Evolutionary conservation across 2,113 vertebrate species (phyloP), one percentile per base, ranked within the genome.

Genomic region (Orthonyx spaldingii): DNA sequence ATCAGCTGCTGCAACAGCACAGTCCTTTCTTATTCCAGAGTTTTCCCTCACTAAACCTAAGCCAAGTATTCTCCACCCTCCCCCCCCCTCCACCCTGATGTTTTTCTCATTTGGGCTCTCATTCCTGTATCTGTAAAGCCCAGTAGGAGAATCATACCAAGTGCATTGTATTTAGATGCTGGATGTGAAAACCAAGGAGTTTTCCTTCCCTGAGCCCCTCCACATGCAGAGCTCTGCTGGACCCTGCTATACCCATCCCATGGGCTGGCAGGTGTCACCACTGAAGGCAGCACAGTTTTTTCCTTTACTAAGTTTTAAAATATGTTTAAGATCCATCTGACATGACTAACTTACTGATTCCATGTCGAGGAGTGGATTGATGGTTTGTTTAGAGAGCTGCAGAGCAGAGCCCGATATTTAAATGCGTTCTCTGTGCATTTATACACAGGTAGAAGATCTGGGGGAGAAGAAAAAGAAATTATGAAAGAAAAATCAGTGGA

Each of bases 261-360:
- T 16, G 41, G 33, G 47, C 50, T 74, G 69, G 52, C 87, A 96
- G 94, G 22, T 91, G 90, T 52, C 55, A 47, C 88, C 16, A 6
- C 90, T 80, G 76, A 92, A 66, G n/a, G 72, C 17, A 9, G 92
- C 87, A 90, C 84, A 53, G 84, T 93, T 83, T 92, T 79, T 55
- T 35, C 76, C 55, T 96, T 93, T 91, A 68, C 12, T 74, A 66
- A 44, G 32, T 65, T 91, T 92, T 46, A 42, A 94, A 93, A 57
- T 20, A 46, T 9, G 11, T 78, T 84, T 75, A 55, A 93, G 89
- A 76, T 78, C 78, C 87, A 92, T 84, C 88, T 95, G 95, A 63
- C 37, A 11, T 5, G 22, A 65, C 57, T 72, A 39, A 50, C 46
- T 79, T 64, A 82, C 26, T 53, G 55, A 74, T 66, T 93, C 46